Percentiles rank a stretch among this genome's conserved stretches.
These are phyloP conservation scores for Brienomyrus longianalis DNA, from an alignment of 2,113 vertebrate species.

Conservation along the genomic window DNA sequence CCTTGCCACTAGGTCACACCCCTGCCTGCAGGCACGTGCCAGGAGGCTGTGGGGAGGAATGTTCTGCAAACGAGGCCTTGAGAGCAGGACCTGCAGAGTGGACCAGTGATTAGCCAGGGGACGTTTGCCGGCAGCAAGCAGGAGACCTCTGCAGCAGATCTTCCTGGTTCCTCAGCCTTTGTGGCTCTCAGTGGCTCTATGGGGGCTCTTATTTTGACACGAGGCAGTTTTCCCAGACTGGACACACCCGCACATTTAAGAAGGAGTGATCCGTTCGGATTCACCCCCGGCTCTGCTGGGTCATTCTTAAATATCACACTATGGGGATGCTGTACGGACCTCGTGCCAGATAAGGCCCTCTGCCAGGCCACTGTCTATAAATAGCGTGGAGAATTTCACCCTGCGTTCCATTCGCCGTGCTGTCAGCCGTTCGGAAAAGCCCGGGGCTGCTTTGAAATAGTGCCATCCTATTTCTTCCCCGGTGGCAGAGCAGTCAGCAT, in stretches of 20 bases:
- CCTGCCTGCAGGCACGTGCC: background rate
- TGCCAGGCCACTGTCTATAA: constrained; percentile 9
- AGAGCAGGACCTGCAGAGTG: background rate
- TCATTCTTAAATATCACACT: constrained; percentile 11
- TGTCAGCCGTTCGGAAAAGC: constrained; percentile 6
- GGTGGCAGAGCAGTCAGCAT: background rate
- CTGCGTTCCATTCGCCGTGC: background rate
- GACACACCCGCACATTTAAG: background rate
- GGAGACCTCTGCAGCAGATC: background rate
- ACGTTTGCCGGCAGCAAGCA: background rate
- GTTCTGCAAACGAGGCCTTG: background rate
- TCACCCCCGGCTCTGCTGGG: background rate
- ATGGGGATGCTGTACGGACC: background rate
- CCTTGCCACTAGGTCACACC: background rate
- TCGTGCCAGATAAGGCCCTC: background rate
- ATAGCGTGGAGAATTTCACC: background rate
- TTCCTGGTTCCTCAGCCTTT: background rate
- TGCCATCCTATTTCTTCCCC: background rate
- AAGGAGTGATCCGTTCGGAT: background rate
- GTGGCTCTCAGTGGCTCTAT: background rate
- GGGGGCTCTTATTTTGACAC: background rate
- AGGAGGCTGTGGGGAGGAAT: background rate
- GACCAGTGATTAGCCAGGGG: background rate
- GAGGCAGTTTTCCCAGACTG: background rate
- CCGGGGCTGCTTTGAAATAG: background rate